Percentiles rank a stretch among this genome's conserved stretches.
Evolutionary conservation across 2,113 vertebrate species (phyloP).

Genomic region (Mellivora capensis): DNA sequence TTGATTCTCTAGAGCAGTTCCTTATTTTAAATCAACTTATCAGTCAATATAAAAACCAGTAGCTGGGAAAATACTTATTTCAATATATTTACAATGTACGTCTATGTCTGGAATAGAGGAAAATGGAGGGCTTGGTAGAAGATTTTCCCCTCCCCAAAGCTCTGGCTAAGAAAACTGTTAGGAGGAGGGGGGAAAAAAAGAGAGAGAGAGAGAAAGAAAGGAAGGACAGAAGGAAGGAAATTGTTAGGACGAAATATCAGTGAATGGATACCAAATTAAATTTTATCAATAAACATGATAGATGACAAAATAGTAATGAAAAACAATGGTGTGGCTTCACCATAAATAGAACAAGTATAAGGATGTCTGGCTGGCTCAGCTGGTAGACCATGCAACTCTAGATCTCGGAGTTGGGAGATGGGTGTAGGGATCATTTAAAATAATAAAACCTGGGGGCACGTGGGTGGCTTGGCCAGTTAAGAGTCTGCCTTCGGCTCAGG

Average conservation of each 20-base stretch:
- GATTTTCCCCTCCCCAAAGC: not conserved
- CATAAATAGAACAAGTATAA: not conserved
- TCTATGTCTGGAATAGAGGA: not conserved
- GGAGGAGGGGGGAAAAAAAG: not conserved
- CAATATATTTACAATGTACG: not conserved
- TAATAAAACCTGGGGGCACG: not conserved
- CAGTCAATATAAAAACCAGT: not conserved
- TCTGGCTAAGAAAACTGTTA: not conserved
- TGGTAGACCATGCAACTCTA: not conserved
- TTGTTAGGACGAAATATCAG: not conserved
- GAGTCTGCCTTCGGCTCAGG: too few species aligned
- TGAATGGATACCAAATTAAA: not conserved
- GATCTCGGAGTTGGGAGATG: not conserved
- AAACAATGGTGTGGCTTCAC: fast-evolving
- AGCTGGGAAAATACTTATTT: not conserved
- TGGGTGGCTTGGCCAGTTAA: too few species aligned
- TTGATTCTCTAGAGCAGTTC: not conserved
- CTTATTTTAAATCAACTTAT: not conserved
- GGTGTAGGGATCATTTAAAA: not conserved
- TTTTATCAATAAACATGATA: not conserved
- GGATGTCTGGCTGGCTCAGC: not conserved
- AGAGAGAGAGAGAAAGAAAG: too few species aligned
- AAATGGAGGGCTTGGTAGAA: not conserved
- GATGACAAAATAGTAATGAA: not conserved
- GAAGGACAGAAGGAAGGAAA: not conserved